These are phyloP conservation scores for Gasterosteus nipponicus DNA, from an alignment of 2,113 vertebrate species.

Conservation along the genomic window DNA sequence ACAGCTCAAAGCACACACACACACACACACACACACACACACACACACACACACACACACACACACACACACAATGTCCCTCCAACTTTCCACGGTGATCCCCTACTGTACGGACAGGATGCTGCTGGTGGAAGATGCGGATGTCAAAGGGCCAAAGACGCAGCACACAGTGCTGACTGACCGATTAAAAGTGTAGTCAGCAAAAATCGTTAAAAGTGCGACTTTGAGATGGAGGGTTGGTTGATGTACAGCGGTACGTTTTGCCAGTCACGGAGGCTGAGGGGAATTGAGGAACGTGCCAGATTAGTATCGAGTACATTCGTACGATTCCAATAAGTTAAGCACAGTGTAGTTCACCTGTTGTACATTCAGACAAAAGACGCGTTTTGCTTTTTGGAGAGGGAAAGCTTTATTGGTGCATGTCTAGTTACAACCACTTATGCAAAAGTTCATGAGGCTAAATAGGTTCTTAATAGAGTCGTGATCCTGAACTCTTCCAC, in stretches of 20 bases:
- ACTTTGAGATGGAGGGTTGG: background rate
- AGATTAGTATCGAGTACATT: background rate
- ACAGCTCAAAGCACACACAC: slow-evolving; percentile 52
- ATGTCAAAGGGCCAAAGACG: background rate
- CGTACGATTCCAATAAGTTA: background rate
- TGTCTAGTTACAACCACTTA: background rate
- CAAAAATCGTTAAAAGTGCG: background rate
- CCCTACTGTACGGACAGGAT: background rate
- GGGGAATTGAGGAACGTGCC: background rate
- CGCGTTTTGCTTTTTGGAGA: background rate
- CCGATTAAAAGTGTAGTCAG: slow-evolving; percentile 6
- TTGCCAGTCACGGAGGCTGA: background rate
- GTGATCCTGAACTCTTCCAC: background rate
- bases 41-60: slow-evolving; percentile 18
- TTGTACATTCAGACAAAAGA: background rate
- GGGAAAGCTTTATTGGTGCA: background rate
- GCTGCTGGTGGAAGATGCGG: slow-evolving; percentile 14
- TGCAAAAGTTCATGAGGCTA: background rate
- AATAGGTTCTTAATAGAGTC: background rate
- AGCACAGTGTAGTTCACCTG: background rate
- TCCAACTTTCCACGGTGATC: slow-evolving; percentile 6
- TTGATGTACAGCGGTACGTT: background rate
- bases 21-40: slow-evolving; percentile 25
- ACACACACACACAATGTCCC: slow-evolving; percentile 22
- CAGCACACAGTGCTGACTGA: slow-evolving; percentile 14